These are phyloP conservation scores for Andrena haemorrhoa DNA, from an alignment of 2,888 invertebrate genomes.

Conservation along the genomic window DNA sequence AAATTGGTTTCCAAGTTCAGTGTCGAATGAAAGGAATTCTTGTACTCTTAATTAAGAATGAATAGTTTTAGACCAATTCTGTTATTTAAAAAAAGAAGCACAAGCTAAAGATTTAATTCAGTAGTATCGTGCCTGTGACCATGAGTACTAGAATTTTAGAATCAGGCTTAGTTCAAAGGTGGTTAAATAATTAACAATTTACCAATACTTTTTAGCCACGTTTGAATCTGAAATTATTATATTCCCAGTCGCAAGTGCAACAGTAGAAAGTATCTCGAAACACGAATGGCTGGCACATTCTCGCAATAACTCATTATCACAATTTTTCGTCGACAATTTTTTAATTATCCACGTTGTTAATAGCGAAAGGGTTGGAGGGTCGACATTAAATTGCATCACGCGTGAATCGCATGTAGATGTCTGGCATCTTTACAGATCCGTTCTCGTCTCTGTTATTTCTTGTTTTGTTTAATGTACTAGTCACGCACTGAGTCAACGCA, in stretches of 20 bases:
- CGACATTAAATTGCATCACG: conserved; percentile 17
- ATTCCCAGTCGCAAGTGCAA: neutral
- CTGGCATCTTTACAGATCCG: conserved; percentile 32
- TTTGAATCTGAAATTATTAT: neutral
- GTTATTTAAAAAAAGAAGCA: conserved; percentile 20
- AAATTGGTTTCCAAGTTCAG: conserved; percentile 16
- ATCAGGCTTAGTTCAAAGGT: neutral
- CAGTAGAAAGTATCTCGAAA: conserved; percentile 15
- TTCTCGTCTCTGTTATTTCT: conserved; percentile 23
- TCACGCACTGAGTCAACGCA: conserved; percentile 63
- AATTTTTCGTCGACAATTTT: neutral
- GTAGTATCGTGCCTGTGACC: neutral
- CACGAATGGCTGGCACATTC: conserved; percentile 57
- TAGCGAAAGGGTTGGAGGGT: conserved; percentile 24
- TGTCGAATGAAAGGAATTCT: neutral
- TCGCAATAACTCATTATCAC: neutral
- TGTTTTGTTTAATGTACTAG: conserved; percentile 65
- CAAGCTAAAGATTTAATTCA: conserved; percentile 32
- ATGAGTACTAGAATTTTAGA: neutral
- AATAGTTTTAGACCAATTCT: conserved; percentile 5
- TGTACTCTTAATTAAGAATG: conserved; percentile 10
- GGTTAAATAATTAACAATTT: neutral
- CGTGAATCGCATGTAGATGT: conserved; percentile 6
- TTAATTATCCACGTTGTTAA: neutral
- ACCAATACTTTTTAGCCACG: neutral